Conservation (phyloP, 2,888 invertebrate genomes). For the Sarcophaga rosellei region DNA sequence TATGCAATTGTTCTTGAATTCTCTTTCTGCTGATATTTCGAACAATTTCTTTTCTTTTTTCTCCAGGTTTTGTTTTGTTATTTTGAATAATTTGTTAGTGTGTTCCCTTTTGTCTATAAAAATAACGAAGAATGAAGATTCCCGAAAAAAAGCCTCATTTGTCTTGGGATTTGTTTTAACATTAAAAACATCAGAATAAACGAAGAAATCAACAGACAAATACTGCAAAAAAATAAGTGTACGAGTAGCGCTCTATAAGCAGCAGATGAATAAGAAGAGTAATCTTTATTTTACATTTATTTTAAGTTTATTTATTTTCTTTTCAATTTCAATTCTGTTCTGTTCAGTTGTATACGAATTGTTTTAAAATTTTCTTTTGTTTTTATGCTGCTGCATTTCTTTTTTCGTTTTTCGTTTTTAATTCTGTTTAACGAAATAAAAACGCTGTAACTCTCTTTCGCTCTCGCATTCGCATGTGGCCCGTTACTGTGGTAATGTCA, state of each 20-base stretch:
- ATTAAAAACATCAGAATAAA: constrained; percentile 58
- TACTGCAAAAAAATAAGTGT: background rate
- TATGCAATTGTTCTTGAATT: constrained; percentile 52
- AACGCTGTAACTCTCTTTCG: background rate
- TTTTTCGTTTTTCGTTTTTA: constrained; percentile 35
- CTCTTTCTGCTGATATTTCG: background rate
- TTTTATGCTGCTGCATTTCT: constrained; percentile 11
- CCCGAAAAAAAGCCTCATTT: constrained; percentile 54
- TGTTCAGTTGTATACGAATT: constrained; percentile 18
- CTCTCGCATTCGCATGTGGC: constrained; percentile 11
- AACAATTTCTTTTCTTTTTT: background rate
- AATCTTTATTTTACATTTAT: constrained; percentile 68
- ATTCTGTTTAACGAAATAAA: constrained; percentile 3
- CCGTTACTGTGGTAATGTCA: constrained; percentile 70
- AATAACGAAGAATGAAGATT: constrained; percentile 27
- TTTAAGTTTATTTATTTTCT: constrained; percentile 62
- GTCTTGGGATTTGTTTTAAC: constrained; percentile 69
- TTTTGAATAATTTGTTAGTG: constrained; percentile 54
- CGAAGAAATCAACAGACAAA: background rate
- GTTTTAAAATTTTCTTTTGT: background rate
- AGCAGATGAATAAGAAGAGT: constrained; percentile 36
- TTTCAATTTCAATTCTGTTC: constrained; percentile 27
- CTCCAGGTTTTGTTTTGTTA: background rate
- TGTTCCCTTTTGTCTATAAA: constrained; percentile 13
- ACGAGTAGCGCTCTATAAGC: background rate